These are phyloP conservation scores for Drosophila malerkotliana DNA, from an alignment of 1,140 invertebrate species.

Conservation along the genomic window DNA sequence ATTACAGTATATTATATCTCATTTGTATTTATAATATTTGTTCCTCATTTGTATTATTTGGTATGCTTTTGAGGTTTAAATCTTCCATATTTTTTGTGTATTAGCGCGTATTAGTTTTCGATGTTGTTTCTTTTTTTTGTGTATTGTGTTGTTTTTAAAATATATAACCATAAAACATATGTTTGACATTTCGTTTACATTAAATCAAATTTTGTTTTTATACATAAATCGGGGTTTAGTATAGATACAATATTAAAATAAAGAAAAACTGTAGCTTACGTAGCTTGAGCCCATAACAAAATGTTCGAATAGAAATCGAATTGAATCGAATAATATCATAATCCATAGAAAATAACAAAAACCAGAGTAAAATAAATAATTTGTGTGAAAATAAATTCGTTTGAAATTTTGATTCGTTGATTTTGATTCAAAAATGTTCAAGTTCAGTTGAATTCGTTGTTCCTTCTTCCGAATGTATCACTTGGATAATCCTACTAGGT, in stretches of 20 bases:
- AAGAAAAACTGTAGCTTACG: constrained; percentile 71
- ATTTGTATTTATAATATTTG: constrained; percentile 48
- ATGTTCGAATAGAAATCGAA: constrained; percentile 26
- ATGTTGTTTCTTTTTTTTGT: constrained; percentile 24
- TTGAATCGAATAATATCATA: constrained; percentile 20
- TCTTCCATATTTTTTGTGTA: constrained; percentile 46
- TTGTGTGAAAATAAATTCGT: constrained; percentile 55
- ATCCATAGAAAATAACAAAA: constrained; percentile 20
- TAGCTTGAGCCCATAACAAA: constrained; percentile 76
- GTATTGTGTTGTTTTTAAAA: constrained; percentile 45
- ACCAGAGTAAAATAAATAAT: constrained; percentile 34
- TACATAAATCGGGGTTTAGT: constrained; percentile 68
- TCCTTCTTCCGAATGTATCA: constrained; percentile 12
- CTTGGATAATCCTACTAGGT: background rate
- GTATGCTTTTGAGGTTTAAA: constrained; percentile 64
- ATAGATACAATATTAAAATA: constrained; percentile 40
- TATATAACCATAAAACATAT: constrained; percentile 73
- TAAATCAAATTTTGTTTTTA: constrained; percentile 69
- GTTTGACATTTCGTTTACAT: constrained; percentile 73
- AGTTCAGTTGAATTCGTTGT: constrained; percentile 25
- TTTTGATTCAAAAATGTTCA: constrained; percentile 44
- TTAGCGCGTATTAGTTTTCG: constrained; percentile 49
- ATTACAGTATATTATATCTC: constrained; percentile 15
- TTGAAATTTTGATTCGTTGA: constrained; percentile 38
- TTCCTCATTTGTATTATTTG: constrained; percentile 64